Conservation (phyloP, 2,113 vertebrate species). For the Crotophaga sulcirostris region DNA sequence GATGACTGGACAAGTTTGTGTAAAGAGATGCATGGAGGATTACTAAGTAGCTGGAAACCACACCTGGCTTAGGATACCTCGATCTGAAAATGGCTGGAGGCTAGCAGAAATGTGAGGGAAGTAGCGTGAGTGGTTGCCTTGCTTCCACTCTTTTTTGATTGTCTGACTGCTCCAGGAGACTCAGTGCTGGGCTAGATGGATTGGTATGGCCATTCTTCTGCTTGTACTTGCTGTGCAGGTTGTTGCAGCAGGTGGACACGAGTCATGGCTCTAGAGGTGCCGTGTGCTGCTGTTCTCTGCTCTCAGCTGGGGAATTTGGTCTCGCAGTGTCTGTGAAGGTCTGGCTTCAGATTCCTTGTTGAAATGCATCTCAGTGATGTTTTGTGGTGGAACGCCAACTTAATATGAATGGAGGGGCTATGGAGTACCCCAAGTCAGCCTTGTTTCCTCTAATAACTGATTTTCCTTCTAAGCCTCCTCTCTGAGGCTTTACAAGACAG, state of each 20-base stretch:
- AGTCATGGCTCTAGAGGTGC: not conserved
- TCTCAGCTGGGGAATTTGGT: not conserved
- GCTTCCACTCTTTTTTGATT: not conserved
- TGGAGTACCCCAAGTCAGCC: not conserved
- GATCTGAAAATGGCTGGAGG: constrained; percentile 55
- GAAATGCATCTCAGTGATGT: not conserved
- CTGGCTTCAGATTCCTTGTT: not conserved
- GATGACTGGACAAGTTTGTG: constrained; percentile 42
- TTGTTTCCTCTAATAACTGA: constrained; percentile 15
- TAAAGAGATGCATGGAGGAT: constrained; percentile 1
- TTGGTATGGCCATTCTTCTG: not conserved
- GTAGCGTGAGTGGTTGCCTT: not conserved
- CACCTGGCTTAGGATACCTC: constrained; percentile 39
- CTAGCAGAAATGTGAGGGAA: constrained; percentile 32
- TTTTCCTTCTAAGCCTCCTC: constrained; percentile 26
- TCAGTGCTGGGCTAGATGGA: not conserved
- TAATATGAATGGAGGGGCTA: not conserved
- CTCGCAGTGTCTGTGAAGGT: not conserved
- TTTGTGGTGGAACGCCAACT: not conserved
- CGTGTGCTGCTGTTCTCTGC: not conserved
- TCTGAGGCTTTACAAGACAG: constrained; percentile 9
- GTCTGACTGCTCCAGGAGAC: not conserved
- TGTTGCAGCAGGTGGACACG: not conserved
- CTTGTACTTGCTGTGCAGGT: not conserved
- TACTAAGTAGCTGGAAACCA: constrained; percentile 28